Base-by-base conservation (phyloP, 2,113 vertebrate species). In the Cottus gobio region DNA sequence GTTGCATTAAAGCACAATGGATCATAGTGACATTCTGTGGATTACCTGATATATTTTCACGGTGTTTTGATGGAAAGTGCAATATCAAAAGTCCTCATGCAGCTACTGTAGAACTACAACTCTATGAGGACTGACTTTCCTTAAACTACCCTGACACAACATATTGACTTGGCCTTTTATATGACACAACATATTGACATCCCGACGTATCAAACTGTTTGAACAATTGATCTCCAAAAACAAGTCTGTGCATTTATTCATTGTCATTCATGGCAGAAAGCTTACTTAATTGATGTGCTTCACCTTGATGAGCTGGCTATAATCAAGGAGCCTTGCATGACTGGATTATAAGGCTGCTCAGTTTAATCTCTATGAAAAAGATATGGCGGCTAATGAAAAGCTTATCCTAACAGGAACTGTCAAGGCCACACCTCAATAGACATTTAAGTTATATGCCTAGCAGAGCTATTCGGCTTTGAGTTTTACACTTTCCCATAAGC, bases 211-310 rank as follows among this genome's bases (percentile, higher is more conserved):
- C 2, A 37, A 28, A n/a, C 15, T 30, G 4, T 44, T 75, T 70
- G 15, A 7, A 15, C 18, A 64, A 31, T 68, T 58, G 30, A 30
- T 69, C 36, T 79, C 54, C 37, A 30, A 46, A 39, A 20, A 26
- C 2, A 18, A 57, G 36, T n/a, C 26, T 3, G 58, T 36, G 60
- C 22, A 64, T 79, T 4, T 26, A 56, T 80, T 74, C 37, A 57
- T 37, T 74, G 67, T 52, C 56, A 73, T 75, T 83, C 77, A 84
- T 37, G 46, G 44, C 5, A 18, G 37, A 16, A 39, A 63, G 31
- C 71, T 67, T n/a, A 68, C 70, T 74, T 70, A 75, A 82, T 77
- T 73, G 50, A 48, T 58, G 74, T 31, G 52, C 56, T 22, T 60
- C 18, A 80, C 24, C 72, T 63, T 77, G 12, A 86, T 75, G 58